Base-by-base conservation (phyloP, 2,797 vertebrate genomes). In the Cynopterus sphinx region DNA sequence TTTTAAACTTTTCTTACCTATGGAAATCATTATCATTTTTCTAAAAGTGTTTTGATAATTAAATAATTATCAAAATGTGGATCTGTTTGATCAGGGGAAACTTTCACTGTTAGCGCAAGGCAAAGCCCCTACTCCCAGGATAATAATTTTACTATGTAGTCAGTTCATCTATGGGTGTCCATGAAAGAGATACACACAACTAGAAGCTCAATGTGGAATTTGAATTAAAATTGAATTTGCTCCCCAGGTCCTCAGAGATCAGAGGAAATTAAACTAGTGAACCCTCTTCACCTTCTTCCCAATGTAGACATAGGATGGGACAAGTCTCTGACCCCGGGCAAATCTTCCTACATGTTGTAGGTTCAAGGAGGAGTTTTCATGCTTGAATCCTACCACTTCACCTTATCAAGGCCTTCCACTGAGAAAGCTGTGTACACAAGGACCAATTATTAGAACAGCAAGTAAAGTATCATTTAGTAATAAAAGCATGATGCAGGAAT, bases 331-430 rank as follows among this genome's bases (percentile, higher is more conserved):
- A 85, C 24, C 9, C 21, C 82, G 31, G 39, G 22, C 43, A 92
- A 84, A 67, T 16, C 31, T 91, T 73, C 61, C 36, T 41, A 78
- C 12, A 22, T 94, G 8, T 59, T 61, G 13, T 36, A 17, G 51
- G 65, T 89, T 94, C 78, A 83, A 97, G 75, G 16, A 83, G 22
- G 77, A 83, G 5, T 86, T 92, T 90, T 84, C 59, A 68, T 91
- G 36, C n/a, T 55, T 9, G 6, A 92, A n/a, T 95, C 43, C 16
- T 63, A 82, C 31, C 22, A 15, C 57, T 6, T 61, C 6, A 57
- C 49, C 7, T 73, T 73, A 21, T 87, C 59, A 53, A 88, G 51
- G 13, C 21, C 55, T 95, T 73, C 61, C 22, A 31, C 65, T 36
- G 36, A 83, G 36, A 65, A 86, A 59, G 24, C 57, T 78, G 12